Base-by-base conservation (phyloP, 2,888 invertebrate species). In the Ennomos quercinarius region DNA sequence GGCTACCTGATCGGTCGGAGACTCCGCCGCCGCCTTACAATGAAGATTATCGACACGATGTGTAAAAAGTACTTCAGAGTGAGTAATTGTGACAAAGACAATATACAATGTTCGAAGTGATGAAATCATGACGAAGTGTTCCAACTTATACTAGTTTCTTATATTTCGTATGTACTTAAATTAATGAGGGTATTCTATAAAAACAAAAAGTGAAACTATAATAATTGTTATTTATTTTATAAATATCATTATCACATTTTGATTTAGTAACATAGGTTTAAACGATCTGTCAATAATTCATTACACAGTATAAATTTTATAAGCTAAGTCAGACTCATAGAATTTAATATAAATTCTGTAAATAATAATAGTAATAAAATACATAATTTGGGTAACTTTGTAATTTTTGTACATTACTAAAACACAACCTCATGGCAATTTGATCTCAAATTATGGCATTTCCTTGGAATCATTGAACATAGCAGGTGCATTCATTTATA, bases 161-260 rank as follows among this genome's bases (percentile, higher is more conserved):
- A 27, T 27, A 27, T 27, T 27, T 27, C 5, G 27, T 27, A 27
- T 27, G 27, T 27, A 27, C 27, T 27, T 27, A 27, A 27, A 64
- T 66, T 70, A 70, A 65, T 60, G 63, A 37, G 57, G 58, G 51
- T 55, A 64, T 57, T 50, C 43, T 63, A 40, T 38, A 42, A 27
- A 49, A 50, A 47, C 38, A 57, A 58, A 27, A 62, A 58, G 45
- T 46, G 13, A 57, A 57, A 43, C 57, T 64, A 60, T 68, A 71
- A 62, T 69, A 65, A 73, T 72, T 65, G 66, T 72, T 69, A 77
- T 79, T 76, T 78, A 79, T 79, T 77, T 73, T 74, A 79, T 83
- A 90, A 90, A 90, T 90, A 91, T 78, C 78, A 76, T 87, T 91
- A 91, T 91, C 91, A 91, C 91, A 91, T 86, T 82, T 84, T 77